Evolutionary conservation across 2,888 invertebrate species (phyloP), one percentile per base, ranked within the genome.

Genomic region (Argyresthia albistria): DNA sequence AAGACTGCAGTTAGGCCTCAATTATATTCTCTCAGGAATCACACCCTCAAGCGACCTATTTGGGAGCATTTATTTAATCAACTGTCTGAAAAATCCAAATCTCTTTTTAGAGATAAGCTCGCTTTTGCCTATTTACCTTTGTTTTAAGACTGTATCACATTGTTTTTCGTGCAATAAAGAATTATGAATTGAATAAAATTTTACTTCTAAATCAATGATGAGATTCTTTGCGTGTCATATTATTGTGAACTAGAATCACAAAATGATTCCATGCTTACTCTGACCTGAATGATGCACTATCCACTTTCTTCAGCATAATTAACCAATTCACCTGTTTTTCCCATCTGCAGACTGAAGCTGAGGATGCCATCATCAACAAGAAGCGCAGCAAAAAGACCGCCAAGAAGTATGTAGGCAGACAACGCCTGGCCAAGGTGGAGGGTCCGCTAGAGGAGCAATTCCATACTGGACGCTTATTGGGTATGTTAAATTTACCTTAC

Each of bases 381-480:
- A 97, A 97, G 80, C 91, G 97, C 60, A 97, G 97, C 66, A 96
- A 97, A 82, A 97, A 97, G 80, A 92, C 94, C 1, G 94, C 91
- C 65, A 94, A 96, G 88, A 99, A 98, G 87, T 98, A 98, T 81
- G 92, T 96, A 76, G 90, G 93, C 52, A 93, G 99, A 63, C 97
- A 98, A 83, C 95, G 96, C 80, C 91, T 92, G 53, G 95, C 97
- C 56, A 97, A 97, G 87, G 97, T 99, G 59, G 99, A 99, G 74
- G 91, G 92, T 59, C 93, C 93, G 50, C 81, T 99, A 56, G 97
- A 98, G 80, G 99, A 99, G 80, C 98, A 99, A 81, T 99, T 99
- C 90, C 92, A 95, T 67, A 95, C 97, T 69, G 98, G 98, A 67
- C 93, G 98, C 80, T 90, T 99, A 66, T 90, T 98, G 73, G 98